These are phyloP conservation scores for Caiman crocodilus DNA, from an alignment of 2,797 vertebrate genomes.

Conservation along the genomic window DNA sequence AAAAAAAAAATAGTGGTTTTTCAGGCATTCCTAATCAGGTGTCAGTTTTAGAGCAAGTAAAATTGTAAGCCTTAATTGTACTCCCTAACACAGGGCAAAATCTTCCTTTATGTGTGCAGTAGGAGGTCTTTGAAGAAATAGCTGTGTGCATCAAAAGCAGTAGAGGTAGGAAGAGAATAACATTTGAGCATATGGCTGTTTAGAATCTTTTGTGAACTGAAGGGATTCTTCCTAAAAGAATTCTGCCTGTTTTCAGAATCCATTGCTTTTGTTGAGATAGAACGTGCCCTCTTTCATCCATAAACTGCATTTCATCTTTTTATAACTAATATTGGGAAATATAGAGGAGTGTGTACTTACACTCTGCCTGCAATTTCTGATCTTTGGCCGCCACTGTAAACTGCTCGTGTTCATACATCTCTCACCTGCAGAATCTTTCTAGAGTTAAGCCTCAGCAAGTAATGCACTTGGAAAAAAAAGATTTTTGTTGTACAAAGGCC, in stretches of 20 bases:
- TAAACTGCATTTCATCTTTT: not conserved
- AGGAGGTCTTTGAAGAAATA: not conserved
- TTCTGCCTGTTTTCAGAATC: not conserved
- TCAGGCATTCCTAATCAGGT: not conserved
- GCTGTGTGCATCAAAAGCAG: not conserved
- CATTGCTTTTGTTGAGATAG: constrained; percentile 1
- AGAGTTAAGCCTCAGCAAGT: not conserved
- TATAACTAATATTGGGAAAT: not conserved
- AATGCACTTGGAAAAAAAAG: not conserved
- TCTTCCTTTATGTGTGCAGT: not conserved
- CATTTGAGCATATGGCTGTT: not conserved
- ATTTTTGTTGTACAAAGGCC: not conserved
- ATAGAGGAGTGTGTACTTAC: not conserved
- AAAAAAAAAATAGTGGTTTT: not conserved
- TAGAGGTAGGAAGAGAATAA: not conserved
- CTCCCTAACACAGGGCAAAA: not conserved
- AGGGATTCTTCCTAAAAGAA: not conserved
- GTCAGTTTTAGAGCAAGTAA: not conserved
- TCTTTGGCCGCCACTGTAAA: constrained; percentile 12
- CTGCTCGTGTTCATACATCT: not conserved
- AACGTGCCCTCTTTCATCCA: not conserved
- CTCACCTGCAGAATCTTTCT: not conserved
- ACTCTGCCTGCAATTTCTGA: not conserved
- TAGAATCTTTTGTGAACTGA: not conserved
- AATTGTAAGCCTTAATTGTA: not conserved